Base-by-base conservation (phyloP, 2,888 invertebrate species). In the Protodeltote pygarga region DNA sequence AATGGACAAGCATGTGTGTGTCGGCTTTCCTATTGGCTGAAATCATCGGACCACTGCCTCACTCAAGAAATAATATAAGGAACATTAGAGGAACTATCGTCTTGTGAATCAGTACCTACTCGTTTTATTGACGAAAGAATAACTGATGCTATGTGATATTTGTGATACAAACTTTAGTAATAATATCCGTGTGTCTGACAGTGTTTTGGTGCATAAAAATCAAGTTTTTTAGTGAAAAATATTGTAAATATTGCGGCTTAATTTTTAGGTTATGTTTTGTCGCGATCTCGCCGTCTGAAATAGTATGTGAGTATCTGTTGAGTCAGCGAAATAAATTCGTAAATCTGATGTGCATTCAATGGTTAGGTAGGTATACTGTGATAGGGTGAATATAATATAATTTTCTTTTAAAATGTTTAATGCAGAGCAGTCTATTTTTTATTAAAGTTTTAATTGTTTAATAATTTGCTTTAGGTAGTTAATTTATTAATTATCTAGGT, bases 41-140 rank as follows among this genome's bases (percentile, higher is more conserved):
- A 23, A 49, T 19, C 40, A 72, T 81, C 78, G 72, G 31, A 74
- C 75, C 70, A 82, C 74, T 49, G 57, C 52, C 31, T 38, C 46
- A 53, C n/a, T n/a, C n/a, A n/a, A n/a, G n/a, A n/a, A n/a, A n/a
- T n/a, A 58, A 77, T 80, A 79, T 75, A 72, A 66, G 48, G 53
- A 59, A 44, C 47, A 53, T 16, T 32, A n/a, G 24, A 40, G 28
- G 48, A 52, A 54, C 31, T 19, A 23, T 25, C 49, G 10, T 21
- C 32, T 62, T 10, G 55, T 20, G 46, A 61, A 51, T 63, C 63
- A 49, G 45, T 59, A 34, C 25, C 8, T 59, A 34, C 25, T 5
- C 23, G 44, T 39, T 40, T 17, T 17, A 29, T 19, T 46, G 13
- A 39, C 25, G 25, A 37, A 37, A 27, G 25, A 14, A 2, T 2